Evolutionary conservation across 1,140 invertebrate species (phyloP).

Genomic region (Marisa cornuarietis): DNA sequence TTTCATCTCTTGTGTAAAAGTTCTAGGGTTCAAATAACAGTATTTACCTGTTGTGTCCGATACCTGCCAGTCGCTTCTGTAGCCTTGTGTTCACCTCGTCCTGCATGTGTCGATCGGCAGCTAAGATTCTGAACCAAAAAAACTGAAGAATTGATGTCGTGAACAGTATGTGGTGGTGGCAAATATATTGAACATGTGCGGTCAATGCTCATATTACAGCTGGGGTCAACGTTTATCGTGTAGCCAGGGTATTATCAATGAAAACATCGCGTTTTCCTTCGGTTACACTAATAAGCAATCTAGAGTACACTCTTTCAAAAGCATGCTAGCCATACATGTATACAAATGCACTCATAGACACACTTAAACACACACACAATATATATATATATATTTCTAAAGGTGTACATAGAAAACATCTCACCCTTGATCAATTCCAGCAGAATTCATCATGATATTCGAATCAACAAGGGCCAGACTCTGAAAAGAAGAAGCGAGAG

Average conservation of each 20-base stretch:
- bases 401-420: not conserved
- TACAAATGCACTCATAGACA: not conserved
- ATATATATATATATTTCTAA: not conserved
- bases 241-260: no score
- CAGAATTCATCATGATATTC: slow-evolving; percentile 48
- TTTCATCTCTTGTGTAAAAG: no score
- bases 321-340: not conserved
- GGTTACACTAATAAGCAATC: no score
- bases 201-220: no score
- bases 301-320: no score
- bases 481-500: slow-evolving; percentile 33
- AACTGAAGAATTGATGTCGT: not conserved
- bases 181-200: no score
- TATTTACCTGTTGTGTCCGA: slow-evolving; percentile 25
- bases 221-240: no score
- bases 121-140: slow-evolving; percentile 31
- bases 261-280: no score
- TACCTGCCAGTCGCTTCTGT: slow-evolving; percentile 44
- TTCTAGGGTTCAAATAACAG: no score
- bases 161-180: not conserved
- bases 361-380: not conserved
- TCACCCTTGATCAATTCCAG: slow-evolving; percentile 43
- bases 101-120: slow-evolving; percentile 42
- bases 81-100: slow-evolving; percentile 50
- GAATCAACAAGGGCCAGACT: slow-evolving; percentile 58